Percentiles rank a stretch among this genome's conserved stretches.
Conservation (phyloP, 2,113 vertebrate genomes). For the Campylomormyrus tamandua region DNA sequence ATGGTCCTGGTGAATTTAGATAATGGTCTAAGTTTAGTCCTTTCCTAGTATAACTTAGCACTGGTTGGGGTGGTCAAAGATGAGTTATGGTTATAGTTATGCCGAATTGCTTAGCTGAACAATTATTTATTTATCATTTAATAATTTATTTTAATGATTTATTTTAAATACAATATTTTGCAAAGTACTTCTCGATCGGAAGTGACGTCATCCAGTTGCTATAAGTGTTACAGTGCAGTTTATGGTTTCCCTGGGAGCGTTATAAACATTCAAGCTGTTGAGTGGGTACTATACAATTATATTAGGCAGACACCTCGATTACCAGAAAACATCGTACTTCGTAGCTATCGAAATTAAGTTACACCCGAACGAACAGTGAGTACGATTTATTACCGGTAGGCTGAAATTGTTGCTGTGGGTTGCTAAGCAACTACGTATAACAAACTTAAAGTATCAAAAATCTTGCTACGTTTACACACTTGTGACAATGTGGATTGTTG, state of each 20-base stretch:
- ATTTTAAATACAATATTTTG: not conserved
- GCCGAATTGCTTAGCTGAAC: not conserved
- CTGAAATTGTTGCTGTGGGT: not conserved
- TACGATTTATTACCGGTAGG: not conserved
- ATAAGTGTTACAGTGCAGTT: not conserved
- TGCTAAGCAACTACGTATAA: not conserved
- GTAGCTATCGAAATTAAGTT: not conserved
- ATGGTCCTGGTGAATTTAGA: not conserved
- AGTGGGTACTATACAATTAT: not conserved
- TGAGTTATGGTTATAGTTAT: not conserved
- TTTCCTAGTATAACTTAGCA: not conserved
- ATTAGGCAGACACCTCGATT: not conserved
- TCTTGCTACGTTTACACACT: not conserved
- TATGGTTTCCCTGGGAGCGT: not conserved
- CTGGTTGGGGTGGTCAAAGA: not conserved
- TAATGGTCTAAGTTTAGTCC: not conserved
- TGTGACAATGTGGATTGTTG: not conserved
- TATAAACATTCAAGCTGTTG: not conserved
- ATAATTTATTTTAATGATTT: too few relatives aligned
- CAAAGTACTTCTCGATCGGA: not conserved
- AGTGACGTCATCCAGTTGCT: not conserved
- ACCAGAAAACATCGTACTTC: not conserved
- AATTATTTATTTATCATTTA: not conserved
- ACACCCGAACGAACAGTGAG: not conserved
- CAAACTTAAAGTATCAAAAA: not conserved